Percentiles rank a stretch among this genome's conserved stretches.
Evolutionary conservation across 2,888 invertebrate species (phyloP).

Genomic region (Polylopha cassiicola): DNA sequence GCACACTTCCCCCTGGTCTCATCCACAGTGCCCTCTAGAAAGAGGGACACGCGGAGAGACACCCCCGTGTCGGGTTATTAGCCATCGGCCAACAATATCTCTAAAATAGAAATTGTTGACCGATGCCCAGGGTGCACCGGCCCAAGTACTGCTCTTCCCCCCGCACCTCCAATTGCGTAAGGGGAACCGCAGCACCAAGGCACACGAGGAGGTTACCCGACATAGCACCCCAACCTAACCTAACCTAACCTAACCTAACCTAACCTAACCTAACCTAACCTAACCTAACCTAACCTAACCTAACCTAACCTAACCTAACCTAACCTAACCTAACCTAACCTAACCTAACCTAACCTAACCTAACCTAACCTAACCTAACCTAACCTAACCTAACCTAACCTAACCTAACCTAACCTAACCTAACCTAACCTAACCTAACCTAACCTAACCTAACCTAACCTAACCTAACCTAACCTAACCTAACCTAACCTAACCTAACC

Average conservation of each 20-base stretch:
- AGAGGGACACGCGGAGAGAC: no score
- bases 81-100: no score
- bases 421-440: neutral
- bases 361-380: neutral
- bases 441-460: neutral
- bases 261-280: conserved; percentile 4
- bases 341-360: neutral
- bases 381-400: neutral
- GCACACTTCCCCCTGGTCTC: no score
- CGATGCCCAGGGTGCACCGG: no score
- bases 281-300: conserved; percentile 4
- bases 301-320: neutral
- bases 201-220: no score
- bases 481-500: neutral
- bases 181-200: no score
- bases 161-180: no score
- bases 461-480: neutral
- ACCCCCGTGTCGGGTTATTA: no score
- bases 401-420: neutral
- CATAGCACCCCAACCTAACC: no score
- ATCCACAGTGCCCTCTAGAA: no score
- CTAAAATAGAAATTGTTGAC: no score
- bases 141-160: no score
- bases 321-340: neutral
- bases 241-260: conserved; percentile 1